Evolutionary conservation across 2,797 vertebrate genomes (phyloP), one percentile per base, ranked within the genome.

Genomic region (Megalops cyprinoides): DNA sequence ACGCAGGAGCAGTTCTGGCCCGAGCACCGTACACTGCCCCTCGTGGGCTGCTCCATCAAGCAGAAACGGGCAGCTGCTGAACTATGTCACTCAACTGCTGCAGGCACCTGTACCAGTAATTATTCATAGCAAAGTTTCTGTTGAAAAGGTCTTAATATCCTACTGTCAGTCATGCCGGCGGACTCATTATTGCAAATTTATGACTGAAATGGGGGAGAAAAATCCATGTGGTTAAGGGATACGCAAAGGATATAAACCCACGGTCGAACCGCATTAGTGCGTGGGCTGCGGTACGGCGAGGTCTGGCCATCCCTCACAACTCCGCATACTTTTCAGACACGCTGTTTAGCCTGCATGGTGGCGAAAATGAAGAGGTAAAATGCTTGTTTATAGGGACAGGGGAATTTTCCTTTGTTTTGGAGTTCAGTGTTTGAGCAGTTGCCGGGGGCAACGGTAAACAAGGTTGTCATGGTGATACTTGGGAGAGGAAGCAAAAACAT

Each of bases 401-500:
- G 92, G 90, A 92, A 91, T 93, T 91, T 94, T 90, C 80, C 79
- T 90, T 92, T 93, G 91, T 94, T 94, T 93, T 93, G 91, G 93
- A 94, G 91, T 89, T 87, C 88, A 87, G 90, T 94, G 94, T 95
- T 95, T 94, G 90, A 95, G 87, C 89, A 88, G 94, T 95, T 95
- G 92, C 94, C 74, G 77, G 83, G 90, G 92, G 93, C 90, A 93
- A 95, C 93, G 81, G 90, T 95, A 95, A 95, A 95, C 95, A 95
- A 84, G 90, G 95, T 95, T 95, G 81, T 90, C 91, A 91, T 88
- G 90, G 92, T 51, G 88, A 95, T 84, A 18, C 86, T 87, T 83
- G 74, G 81, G 89, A 90, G 89, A 90, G 90, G 92, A 94, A 92
- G 93, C 91, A 92, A 92, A 94, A 95, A 94, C 94, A 94, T 91